A percentile compares a stretch with the other conserved stretches of the same genome.
phyloP scores from a whole-genome alignment of 2,888 invertebrate genomes.

The Drosophila helvetica region DNA sequence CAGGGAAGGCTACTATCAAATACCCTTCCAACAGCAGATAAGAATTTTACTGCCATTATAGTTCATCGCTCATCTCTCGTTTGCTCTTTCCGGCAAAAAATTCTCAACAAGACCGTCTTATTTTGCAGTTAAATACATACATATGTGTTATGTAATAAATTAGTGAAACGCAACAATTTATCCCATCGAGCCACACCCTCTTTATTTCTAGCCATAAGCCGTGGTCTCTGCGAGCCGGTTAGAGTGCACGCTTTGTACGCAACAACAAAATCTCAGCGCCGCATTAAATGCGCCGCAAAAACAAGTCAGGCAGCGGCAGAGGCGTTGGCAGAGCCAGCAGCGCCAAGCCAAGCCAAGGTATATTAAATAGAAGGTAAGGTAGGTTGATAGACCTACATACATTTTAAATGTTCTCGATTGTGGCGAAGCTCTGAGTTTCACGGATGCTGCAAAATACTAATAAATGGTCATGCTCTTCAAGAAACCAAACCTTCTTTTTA shows the following conservation, averaged over 20 bases:
- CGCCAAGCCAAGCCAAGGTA: conserved; percentile 1
- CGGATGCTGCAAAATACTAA: no score
- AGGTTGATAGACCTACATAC: neutral
- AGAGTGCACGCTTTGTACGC: conserved; percentile 37
- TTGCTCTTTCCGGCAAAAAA: neutral
- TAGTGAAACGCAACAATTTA: no score
- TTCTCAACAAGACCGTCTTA: neutral
- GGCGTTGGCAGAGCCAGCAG: neutral
- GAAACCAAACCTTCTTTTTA: neutral
- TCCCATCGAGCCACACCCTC: conserved; percentile 46
- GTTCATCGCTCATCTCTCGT: neutral
- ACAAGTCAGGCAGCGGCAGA: conserved; percentile 19
- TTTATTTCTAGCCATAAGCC: conserved; percentile 6
- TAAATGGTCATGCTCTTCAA: neutral
- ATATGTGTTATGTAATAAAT: no score
- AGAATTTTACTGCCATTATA: neutral
- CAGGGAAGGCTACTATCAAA: neutral
- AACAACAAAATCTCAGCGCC: conserved; percentile 26
- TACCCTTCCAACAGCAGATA: conserved; percentile 5
- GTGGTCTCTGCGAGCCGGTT: conserved; percentile 13
- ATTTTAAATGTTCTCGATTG: no score
- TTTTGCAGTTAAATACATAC: neutral
- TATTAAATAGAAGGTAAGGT: conserved; percentile 17
- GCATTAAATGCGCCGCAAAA: conserved; percentile 58
- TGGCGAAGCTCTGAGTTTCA: no score